Evolutionary conservation across 1,140 invertebrate species (phyloP).

Genomic region (Nasonia giraulti): DNA sequence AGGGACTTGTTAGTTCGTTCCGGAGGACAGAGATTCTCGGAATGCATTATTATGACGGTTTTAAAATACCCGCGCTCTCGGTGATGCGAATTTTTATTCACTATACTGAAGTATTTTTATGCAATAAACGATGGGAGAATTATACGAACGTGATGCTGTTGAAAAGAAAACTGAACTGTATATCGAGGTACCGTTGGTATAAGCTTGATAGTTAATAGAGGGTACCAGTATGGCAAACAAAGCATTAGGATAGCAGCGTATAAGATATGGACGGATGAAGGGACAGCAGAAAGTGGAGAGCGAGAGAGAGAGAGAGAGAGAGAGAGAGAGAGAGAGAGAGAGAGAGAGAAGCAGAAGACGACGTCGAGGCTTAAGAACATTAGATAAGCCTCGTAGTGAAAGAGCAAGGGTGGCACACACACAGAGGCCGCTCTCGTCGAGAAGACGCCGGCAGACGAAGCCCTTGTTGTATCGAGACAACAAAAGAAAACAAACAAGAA

Average conservation of each 20-base stretch:
- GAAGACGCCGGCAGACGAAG: slow-evolving; percentile 29
- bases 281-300: not conserved
- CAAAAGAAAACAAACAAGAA: slow-evolving; percentile 47
- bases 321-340: not conserved
- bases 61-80: too few relatives aligned
- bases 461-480: slow-evolving; percentile 29
- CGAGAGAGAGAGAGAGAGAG: too few relatives aligned
- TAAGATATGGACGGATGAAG: not conserved
- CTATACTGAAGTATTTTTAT: too few relatives aligned
- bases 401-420: slow-evolving; percentile 13
- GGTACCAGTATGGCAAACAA: not conserved
- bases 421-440: not conserved
- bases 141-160: too few relatives aligned
- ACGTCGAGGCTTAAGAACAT: slow-evolving; percentile 41
- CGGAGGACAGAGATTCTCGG: not conserved
- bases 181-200: too few relatives aligned
- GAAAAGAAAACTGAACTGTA: too few relatives aligned
- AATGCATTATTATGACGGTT: not conserved
- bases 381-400: slow-evolving; percentile 39
- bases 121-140: too few relatives aligned
- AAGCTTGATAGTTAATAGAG: too few relatives aligned
- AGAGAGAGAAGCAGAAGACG: not conserved
- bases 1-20: not conserved
- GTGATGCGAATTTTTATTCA: too few relatives aligned
- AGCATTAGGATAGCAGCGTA: slow-evolving; percentile 11